Base-by-base conservation (phyloP, 1,140 invertebrate genomes). In the Drosophila parabipectinata region DNA sequence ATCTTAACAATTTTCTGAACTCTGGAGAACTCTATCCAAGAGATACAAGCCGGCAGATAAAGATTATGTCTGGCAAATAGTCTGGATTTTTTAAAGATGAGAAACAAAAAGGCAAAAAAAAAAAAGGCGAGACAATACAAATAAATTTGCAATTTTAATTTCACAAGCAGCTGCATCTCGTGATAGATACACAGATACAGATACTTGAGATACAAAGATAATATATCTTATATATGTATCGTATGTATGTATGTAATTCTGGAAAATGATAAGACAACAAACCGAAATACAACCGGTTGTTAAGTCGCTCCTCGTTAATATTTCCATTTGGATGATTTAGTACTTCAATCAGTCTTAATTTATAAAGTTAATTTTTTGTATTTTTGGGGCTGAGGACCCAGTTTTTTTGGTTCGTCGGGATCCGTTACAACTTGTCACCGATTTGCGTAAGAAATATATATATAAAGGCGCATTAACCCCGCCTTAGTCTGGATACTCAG, bases 121-220 rank as follows among this genome's bases (percentile, higher is more conserved):
- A 32, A 32, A 32, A 9, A 9, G 10, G 3, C 10, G 10, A 37
- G 10, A 37, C 34, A 37, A 37, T 37, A 12, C 10, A 37, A 37
- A 37, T 37, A 51, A 66, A 51, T 51, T 51, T 41, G 63, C 59
- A 66, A 64, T 51, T 66, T 30, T 66, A 63, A 51, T 37, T 66
- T 51, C 3, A 18, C 10, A 30, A 26, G 14, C 9, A 37, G 15
- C 32, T 30, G 63, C 18, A n/a, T 41, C 45, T 39, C 15, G 21
- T 66, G 56, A 66, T 52, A 48, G 30, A 48, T 24, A 37, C 10
- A 44, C 26, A 48, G 26, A 30, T 57, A 56, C 37, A 41, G 37
- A 18, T 14, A 15, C 45, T 67, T 68, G 62, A 55, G 48, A 68
- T 55, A 68, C 34, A 51, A 63, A 68, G 68, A 69, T 68, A 54